These are phyloP conservation scores for Falcaria lacertinaria DNA, from an alignment of 2,888 invertebrate genomes.

Conservation along the genomic window DNA sequence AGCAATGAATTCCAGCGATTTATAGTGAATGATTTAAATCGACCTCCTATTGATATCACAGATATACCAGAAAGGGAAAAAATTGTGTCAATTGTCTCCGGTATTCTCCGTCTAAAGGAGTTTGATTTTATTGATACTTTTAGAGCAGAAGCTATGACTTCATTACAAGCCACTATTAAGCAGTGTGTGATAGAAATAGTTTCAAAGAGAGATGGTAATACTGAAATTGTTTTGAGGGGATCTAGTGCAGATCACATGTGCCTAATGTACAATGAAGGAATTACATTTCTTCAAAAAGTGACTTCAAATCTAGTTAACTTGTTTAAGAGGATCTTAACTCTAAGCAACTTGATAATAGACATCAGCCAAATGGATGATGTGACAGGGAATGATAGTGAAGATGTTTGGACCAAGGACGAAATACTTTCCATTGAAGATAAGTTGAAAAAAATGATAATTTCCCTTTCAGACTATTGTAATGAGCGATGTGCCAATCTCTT, in stretches of 20 bases:
- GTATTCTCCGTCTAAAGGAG: constrained; percentile 91
- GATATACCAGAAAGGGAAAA: constrained; percentile 90
- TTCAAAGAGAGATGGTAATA: constrained; percentile 65
- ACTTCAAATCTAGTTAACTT: constrained; percentile 83
- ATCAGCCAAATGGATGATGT: constrained; percentile 82
- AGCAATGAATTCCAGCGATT: constrained; percentile 96
- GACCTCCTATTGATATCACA: constrained; percentile 82
- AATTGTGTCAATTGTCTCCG: constrained; percentile 92
- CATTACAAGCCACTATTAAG: constrained; percentile 93
- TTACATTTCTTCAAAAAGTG: constrained; percentile 82
- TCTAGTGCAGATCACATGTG: constrained; percentile 66
- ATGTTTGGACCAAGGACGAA: constrained; percentile 85
- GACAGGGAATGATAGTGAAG: constrained; percentile 82
- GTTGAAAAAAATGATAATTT: constrained; percentile 86
- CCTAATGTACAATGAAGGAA: constrained; percentile 84
- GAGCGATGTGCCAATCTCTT: constrained; percentile 94
- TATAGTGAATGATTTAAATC: constrained; percentile 93
- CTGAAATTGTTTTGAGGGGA: constrained; percentile 69
- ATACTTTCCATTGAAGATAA: constrained; percentile 84
- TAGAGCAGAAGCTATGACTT: constrained; percentile 93
- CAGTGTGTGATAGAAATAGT: constrained; percentile 89
- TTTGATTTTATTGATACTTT: constrained; percentile 93
- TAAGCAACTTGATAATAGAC: constrained; percentile 88
- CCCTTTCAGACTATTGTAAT: constrained; percentile 95
- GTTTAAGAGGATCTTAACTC: constrained; percentile 85